Conservation (phyloP, 2,797 vertebrate species). For the Manis crassicaudata region DNA sequence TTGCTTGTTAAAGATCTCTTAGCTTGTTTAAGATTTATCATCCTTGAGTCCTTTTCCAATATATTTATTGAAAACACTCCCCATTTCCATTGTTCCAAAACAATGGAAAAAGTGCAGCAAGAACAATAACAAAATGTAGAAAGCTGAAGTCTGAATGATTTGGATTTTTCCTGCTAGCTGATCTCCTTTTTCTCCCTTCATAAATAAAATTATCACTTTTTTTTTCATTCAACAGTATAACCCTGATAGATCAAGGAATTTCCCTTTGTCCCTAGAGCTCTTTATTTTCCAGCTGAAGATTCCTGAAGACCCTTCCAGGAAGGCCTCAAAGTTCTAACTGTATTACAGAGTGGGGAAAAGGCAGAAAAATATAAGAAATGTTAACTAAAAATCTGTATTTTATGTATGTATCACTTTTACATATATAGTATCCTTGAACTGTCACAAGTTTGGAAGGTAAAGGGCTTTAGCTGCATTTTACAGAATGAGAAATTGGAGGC, state of each 20-base stretch:
- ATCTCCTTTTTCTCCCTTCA: not conserved
- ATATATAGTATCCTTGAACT: not conserved
- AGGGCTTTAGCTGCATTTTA: not conserved
- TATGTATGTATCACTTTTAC: not conserved
- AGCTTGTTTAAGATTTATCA: conserved; percentile 1
- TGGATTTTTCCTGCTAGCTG: not conserved
- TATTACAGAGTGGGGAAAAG: not conserved
- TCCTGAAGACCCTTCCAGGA: not conserved
- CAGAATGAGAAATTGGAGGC: not conserved
- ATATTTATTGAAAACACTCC: no score
- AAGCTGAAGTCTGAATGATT: not conserved
- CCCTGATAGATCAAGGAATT: not conserved
- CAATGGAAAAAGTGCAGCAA: not conserved
- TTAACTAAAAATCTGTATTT: not conserved
- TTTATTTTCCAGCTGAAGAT: not conserved
- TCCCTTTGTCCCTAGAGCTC: not conserved
- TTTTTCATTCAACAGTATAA: not conserved
- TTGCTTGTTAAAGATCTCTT: conserved; percentile 1
- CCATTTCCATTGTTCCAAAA: no score
- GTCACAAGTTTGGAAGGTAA: not conserved
- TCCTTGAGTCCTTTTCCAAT: not conserved
- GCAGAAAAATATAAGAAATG: not conserved
- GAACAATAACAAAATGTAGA: not conserved
- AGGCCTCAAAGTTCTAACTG: not conserved
- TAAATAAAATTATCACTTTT: not conserved